Conservation (phyloP, 2,113 vertebrate genomes). For the Triplophysa dalaica region DNA sequence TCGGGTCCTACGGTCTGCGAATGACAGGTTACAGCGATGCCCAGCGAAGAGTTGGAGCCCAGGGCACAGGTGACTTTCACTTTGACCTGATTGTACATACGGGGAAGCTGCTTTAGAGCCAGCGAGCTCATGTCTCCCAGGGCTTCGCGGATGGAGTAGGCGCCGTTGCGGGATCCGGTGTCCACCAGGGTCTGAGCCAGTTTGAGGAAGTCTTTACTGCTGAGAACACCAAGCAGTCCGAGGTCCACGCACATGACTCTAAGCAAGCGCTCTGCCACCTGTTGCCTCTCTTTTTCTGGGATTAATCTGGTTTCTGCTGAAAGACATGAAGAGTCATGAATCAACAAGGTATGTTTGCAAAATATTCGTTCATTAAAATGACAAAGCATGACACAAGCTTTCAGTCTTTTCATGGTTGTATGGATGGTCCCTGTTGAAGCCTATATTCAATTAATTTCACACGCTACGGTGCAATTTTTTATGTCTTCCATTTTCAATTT, state of each 20-base stretch:
- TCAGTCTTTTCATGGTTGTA: too few species aligned
- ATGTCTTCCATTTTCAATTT: too few species aligned
- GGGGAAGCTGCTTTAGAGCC: constrained; percentile 92
- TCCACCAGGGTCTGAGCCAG: constrained; percentile 95
- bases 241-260: constrained; percentile 94
- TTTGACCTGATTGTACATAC: constrained; percentile 99
- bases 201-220: constrained; percentile 95
- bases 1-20: constrained; percentile 87
- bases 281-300: constrained; percentile 96
- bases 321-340: background rate
- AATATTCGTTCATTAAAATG: background rate
- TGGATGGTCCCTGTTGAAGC: too few species aligned
- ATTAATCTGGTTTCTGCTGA: constrained; percentile 81
- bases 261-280: constrained; percentile 91
- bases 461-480: too few species aligned
- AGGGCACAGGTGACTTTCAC: constrained; percentile 97
- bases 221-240: constrained; percentile 86
- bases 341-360: background rate
- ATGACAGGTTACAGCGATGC: constrained; percentile 95
- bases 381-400: too few species aligned
- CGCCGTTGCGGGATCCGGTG: constrained; percentile 91
- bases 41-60: constrained; percentile 90
- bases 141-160: constrained; percentile 91
- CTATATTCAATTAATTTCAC: too few species aligned
- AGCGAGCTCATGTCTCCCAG: constrained; percentile 93